Conservation (phyloP, 2,888 invertebrate genomes). For the Meiosimyza platycephala region DNA sequence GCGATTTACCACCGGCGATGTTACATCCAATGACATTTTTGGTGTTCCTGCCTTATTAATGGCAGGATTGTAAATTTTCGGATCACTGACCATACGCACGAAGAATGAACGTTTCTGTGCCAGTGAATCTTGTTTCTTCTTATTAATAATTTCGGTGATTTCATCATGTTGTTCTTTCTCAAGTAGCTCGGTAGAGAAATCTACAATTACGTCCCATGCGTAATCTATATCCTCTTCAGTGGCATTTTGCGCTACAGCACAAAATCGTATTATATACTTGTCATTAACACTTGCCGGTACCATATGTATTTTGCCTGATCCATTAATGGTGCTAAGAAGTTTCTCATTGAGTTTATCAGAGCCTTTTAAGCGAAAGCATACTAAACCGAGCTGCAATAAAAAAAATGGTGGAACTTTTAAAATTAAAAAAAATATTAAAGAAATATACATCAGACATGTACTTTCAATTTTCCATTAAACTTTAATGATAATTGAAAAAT, state of each 20-base stretch:
- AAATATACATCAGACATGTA: no score
- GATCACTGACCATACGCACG: conserved; percentile 97
- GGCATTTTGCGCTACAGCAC: conserved; percentile 91
- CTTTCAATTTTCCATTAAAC: no score
- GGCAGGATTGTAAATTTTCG: conserved; percentile 94
- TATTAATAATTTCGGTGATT: conserved; percentile 78
- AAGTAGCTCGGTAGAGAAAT: conserved; percentile 82
- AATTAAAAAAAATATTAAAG: no score
- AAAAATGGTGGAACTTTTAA: neutral
- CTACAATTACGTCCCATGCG: conserved; percentile 87
- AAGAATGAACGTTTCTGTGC: conserved; percentile 95
- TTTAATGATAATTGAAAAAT: no score
- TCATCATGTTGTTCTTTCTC: conserved; percentile 78
- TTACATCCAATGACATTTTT: conserved; percentile 62
- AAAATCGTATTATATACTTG: conserved; percentile 92
- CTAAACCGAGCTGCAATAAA: conserved; percentile 81
- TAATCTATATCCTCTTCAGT: conserved; percentile 84
- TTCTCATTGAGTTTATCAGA: conserved; percentile 87
- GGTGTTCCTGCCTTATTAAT: conserved; percentile 82
- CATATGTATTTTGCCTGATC: conserved; percentile 96
- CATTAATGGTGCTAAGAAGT: conserved; percentile 90
- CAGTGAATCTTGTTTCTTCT: conserved; percentile 82
- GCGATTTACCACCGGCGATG: conserved; percentile 60
- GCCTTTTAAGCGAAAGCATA: conserved; percentile 90
- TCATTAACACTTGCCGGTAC: conserved; percentile 93